These are phyloP conservation scores for Xanthia icteritia DNA, from an alignment of 2,888 invertebrate genomes.

Conservation along the genomic window DNA sequence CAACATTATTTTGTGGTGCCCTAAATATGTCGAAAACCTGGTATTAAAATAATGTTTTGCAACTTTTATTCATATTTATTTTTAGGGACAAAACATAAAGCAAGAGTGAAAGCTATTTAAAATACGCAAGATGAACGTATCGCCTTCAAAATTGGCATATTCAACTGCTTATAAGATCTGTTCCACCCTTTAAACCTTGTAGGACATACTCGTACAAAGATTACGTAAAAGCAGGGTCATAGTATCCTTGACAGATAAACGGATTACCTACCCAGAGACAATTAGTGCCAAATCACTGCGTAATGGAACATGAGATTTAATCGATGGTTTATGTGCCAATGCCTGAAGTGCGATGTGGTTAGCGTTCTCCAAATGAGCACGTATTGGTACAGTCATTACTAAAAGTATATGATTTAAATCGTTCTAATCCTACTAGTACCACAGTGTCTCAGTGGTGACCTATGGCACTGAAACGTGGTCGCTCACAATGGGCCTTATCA, in stretches of 20 bases:
- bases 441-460: too few relatives aligned
- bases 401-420: neutral
- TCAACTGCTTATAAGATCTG: conserved; percentile 12
- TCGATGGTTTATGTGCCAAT: neutral
- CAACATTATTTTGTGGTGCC: neutral
- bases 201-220: conserved; percentile 10
- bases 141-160: conserved; percentile 3
- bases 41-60: neutral
- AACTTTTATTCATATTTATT: neutral
- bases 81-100: neutral
- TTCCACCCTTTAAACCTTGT: conserved; percentile 4
- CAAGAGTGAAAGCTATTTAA: neutral
- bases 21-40: neutral
- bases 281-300: conserved; percentile 11
- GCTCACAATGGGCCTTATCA: too few relatives aligned
- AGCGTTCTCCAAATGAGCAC: neutral
- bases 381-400: neutral
- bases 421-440: too few relatives aligned
- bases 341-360: neutral
- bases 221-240: neutral
- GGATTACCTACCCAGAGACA: neutral
- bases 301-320: neutral
- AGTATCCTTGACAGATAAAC: conserved; percentile 12
- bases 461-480: too few relatives aligned
- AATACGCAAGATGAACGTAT: neutral